Percentiles rank a stretch among this genome's conserved stretches.
Evolutionary conservation across 2,888 invertebrate genomes (phyloP).

Genomic region (Laothoe populi): DNA sequence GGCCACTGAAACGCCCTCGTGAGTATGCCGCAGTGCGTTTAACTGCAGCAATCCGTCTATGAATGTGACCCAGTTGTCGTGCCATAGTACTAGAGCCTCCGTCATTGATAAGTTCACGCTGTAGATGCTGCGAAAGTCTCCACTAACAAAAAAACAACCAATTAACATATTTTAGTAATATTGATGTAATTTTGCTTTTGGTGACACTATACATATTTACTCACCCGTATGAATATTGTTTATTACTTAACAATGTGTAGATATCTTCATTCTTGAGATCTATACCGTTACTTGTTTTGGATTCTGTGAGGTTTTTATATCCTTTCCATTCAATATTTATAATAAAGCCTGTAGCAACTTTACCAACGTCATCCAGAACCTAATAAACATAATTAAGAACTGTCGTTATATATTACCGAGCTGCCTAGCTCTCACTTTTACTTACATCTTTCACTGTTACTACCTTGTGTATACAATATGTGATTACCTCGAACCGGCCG

Average conservation of each 20-base stretch:
- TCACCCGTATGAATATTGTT: slow-evolving; percentile 54
- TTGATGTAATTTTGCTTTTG: background rate
- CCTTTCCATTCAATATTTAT: background rate
- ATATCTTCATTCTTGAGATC: slow-evolving; percentile 47
- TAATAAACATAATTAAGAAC: slow-evolving; percentile 31
- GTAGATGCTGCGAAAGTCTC: slow-evolving; percentile 26
- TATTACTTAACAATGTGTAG: slow-evolving; percentile 50
- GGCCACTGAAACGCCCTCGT: slow-evolving; percentile 86
- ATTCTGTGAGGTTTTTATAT: background rate
- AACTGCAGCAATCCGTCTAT: slow-evolving; percentile 93
- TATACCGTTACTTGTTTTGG: slow-evolving; percentile 30
- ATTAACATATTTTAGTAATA: background rate
- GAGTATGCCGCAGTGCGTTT: slow-evolving; percentile 84
- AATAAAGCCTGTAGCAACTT: slow-evolving; percentile 51
- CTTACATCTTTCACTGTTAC: background rate
- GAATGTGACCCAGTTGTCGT: slow-evolving; percentile 89
- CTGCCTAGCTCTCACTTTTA: background rate
- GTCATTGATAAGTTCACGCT: background rate
- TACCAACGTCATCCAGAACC: slow-evolving; percentile 49
- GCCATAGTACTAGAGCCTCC: slow-evolving; percentile 24
- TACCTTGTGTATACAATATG: background rate
- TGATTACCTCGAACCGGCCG: slow-evolving; percentile 78
- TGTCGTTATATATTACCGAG: background rate
- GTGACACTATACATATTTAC: slow-evolving; percentile 26
- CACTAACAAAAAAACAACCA: slow-evolving; percentile 9